A percentile compares a stretch with the other conserved stretches of the same genome.
phyloP scores from a whole-genome alignment of 2,797 vertebrate genomes.

The Champsocephalus esox region DNA sequence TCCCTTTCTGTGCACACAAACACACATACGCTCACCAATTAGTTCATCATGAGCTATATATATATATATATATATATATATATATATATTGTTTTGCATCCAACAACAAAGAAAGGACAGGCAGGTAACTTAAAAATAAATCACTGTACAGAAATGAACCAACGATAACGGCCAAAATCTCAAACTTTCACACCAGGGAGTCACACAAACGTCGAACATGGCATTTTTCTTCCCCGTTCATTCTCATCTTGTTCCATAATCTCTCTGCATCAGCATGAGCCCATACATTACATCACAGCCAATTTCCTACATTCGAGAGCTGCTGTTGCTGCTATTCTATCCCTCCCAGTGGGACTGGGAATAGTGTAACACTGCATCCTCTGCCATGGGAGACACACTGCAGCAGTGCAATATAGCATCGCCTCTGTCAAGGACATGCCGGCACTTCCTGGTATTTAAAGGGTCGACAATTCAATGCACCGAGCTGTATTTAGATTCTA shows the following conservation, averaged over 20 bases:
- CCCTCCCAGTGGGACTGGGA: conserved; percentile 49
- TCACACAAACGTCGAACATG: conserved; percentile 2
- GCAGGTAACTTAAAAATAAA: conserved; percentile 35
- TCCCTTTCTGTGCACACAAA: conserved; percentile 3
- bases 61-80: background rate
- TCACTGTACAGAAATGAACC: conserved; percentile 48
- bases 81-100: conserved; percentile 22
- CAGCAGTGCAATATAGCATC: conserved; percentile 64
- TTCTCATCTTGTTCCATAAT: conserved; percentile 45
- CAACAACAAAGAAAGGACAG: conserved; percentile 32
- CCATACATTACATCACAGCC: conserved; percentile 24
- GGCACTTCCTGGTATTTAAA: conserved; percentile 22
- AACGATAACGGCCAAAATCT: conserved; percentile 42
- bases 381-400: conserved; percentile 66
- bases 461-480: conserved; percentile 22
- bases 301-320: conserved; percentile 47
- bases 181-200: conserved; percentile 47
- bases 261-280: conserved; percentile 24
- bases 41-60: conserved; percentile 25
- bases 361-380: conserved; percentile 49
- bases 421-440: conserved; percentile 58
- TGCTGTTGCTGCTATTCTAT: conserved; percentile 35
- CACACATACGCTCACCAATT: conserved; percentile 42
- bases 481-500: conserved; percentile 61
- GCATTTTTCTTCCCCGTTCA: conserved; percentile 4